Percentiles rank a stretch among this genome's conserved stretches.
These are phyloP conservation scores for Eucidaris tribuloides DNA, from an alignment of 35 echinoderm and acorn worm genomes.

Conservation along the genomic window DNA sequence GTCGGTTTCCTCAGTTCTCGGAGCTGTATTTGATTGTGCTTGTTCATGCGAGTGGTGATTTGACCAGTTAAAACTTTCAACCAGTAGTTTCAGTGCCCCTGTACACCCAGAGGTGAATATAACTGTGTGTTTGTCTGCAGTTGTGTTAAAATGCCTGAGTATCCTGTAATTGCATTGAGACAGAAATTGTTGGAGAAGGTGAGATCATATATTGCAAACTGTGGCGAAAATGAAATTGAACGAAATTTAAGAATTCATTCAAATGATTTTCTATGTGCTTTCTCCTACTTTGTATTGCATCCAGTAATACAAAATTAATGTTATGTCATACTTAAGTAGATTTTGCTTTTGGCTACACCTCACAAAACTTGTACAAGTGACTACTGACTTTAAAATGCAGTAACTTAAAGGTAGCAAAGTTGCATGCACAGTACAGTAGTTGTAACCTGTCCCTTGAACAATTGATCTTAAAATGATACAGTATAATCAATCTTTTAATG, in stretches of 20 bases:
- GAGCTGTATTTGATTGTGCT: not conserved
- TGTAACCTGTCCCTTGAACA: too few relatives aligned
- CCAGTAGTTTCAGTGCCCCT: conserved; percentile 77
- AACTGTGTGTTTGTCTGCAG: conserved; percentile 64
- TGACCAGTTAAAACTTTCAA: conserved; percentile 78
- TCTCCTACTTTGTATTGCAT: not conserved
- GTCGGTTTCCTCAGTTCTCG: not conserved
- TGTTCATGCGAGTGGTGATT: not conserved
- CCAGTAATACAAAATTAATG: not conserved
- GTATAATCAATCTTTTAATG: too few relatives aligned
- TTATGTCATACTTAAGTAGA: too few relatives aligned
- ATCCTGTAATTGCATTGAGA: too few relatives aligned
- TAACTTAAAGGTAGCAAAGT: too few relatives aligned
- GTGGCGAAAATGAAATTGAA: not conserved
- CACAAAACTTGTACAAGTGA: too few relatives aligned
- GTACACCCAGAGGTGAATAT: conserved; percentile 94
- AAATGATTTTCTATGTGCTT: not conserved
- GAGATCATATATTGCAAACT: not conserved
- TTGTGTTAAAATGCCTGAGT: conserved; percentile 77
- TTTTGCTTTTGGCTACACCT: too few relatives aligned
- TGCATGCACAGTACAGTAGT: too few relatives aligned
- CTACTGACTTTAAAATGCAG: too few relatives aligned
- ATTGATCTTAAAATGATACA: too few relatives aligned
- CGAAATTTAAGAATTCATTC: not conserved
- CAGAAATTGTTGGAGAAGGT: too few relatives aligned